phyloP scores from a whole-genome alignment of 2,888 invertebrate genomes.

The Amiota communis region DNA sequence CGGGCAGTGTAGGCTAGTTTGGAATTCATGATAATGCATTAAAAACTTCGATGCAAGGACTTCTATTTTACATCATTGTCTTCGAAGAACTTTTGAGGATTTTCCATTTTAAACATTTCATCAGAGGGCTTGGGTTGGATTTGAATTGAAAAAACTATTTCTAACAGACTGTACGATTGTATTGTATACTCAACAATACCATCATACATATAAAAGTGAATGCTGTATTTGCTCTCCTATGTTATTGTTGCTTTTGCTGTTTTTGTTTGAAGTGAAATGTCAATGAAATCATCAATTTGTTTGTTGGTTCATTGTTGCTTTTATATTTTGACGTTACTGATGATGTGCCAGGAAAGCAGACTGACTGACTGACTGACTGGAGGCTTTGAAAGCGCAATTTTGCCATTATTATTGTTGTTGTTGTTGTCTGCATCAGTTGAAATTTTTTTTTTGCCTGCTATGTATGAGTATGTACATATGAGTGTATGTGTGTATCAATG shows the following conservation, averaged over 20 bases:
- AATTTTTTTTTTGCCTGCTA: background rate
- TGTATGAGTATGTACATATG: too few relatives aligned
- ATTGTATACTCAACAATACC: background rate
- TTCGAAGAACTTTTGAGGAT: too few relatives aligned
- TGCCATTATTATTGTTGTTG: background rate
- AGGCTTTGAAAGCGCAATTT: background rate
- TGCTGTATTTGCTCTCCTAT: background rate
- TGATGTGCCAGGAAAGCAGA: too few relatives aligned
- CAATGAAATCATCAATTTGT: constrained; percentile 27
- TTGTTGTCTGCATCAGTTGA: background rate
- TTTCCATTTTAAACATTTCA: too few relatives aligned
- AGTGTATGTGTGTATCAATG: background rate
- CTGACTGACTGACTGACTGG: background rate
- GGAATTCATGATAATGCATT: too few relatives aligned
- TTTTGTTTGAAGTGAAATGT: background rate
- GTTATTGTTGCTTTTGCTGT: background rate
- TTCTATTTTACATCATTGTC: too few relatives aligned
- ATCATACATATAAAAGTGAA: background rate
- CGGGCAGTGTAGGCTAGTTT: background rate
- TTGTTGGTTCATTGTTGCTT: background rate
- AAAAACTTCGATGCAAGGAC: background rate
- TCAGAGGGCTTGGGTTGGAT: too few relatives aligned
- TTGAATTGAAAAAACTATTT: too few relatives aligned
- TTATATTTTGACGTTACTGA: background rate
- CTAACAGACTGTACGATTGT: background rate